Percentiles rank a stretch among this genome's conserved stretches.
phyloP scores from a whole-genome alignment of 2,113 vertebrate genomes.

The Macquaria australasica region DNA sequence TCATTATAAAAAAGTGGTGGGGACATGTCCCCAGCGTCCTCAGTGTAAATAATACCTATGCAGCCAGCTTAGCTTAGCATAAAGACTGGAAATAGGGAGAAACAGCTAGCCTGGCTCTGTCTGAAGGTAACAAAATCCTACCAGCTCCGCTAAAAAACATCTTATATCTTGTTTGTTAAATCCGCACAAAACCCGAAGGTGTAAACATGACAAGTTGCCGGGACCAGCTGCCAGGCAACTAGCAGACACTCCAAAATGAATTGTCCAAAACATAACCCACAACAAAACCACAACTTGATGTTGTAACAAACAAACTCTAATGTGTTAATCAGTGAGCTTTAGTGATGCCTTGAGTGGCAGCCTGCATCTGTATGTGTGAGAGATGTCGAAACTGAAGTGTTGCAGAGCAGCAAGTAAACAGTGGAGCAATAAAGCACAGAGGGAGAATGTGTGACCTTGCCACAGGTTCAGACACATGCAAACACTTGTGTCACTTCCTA shows the following conservation, averaged over 20 bases:
- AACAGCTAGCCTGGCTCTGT: too few species aligned
- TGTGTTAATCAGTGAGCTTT: background rate
- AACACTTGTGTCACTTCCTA: background rate
- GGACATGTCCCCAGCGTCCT: too few species aligned
- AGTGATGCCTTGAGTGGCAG: background rate
- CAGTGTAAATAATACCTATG: too few species aligned
- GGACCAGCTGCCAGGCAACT: background rate
- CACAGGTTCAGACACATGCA: background rate
- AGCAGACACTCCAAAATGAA: too few species aligned
- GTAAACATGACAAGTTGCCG: background rate
- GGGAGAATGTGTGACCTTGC: slow-evolving; percentile 2
- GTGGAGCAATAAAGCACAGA: background rate
- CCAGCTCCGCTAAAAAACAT: background rate
- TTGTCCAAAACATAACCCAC: background rate
- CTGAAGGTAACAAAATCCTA: background rate
- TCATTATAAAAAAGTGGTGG: too few species aligned
- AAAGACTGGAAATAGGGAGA: background rate
- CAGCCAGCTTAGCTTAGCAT: too few species aligned
- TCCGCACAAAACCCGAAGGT: background rate
- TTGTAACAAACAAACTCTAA: background rate
- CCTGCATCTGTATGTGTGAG: background rate
- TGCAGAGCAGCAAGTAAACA: slow-evolving; percentile 12
- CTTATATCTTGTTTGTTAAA: background rate
- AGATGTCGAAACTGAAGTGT: background rate
- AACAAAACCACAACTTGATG: background rate